A percentile compares a stretch with the other conserved stretches of the same genome.
Conservation (phyloP, 2,888 invertebrate genomes). For the Eupeodes latifasciatus region DNA sequence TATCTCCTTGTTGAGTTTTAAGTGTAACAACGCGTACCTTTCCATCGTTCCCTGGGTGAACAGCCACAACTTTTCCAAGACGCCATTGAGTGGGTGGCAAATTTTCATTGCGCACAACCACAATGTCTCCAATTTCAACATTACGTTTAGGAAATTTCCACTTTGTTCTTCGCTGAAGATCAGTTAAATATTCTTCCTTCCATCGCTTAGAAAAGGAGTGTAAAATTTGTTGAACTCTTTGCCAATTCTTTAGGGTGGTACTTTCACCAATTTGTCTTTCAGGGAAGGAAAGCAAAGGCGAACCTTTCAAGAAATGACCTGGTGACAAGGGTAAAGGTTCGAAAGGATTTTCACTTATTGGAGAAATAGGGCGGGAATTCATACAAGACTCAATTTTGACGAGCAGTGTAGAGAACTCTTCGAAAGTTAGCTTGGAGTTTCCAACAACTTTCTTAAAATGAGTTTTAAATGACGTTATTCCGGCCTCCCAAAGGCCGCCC, state of each 20-base stretch:
- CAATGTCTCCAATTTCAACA: neutral
- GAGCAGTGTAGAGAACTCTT: slow-evolving; percentile 22
- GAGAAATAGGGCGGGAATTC: slow-evolving; percentile 8
- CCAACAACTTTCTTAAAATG: slow-evolving; percentile 27
- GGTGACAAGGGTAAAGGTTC: neutral
- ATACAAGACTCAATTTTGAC: slow-evolving; percentile 25
- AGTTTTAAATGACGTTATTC: slow-evolving; percentile 15
- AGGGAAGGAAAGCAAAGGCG: slow-evolving; percentile 22
- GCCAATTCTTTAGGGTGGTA: slow-evolving; percentile 17
- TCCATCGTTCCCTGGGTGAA: slow-evolving; percentile 30
- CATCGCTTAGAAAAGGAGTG: slow-evolving; percentile 22
- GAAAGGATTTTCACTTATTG: neutral
- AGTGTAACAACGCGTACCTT: slow-evolving; percentile 7
- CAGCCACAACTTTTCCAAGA: neutral
- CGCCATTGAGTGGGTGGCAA: slow-evolving; percentile 29
- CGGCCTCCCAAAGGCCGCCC: slow-evolving; percentile 24
- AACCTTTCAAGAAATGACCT: slow-evolving; percentile 32
- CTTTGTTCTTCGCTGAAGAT: slow-evolving; percentile 37
- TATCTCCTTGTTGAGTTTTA: slow-evolving; percentile 16
- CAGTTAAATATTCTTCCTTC: slow-evolving; percentile 19
- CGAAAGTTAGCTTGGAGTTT: slow-evolving; percentile 21
- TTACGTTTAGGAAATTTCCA: slow-evolving; percentile 30
- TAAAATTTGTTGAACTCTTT: slow-evolving; percentile 10
- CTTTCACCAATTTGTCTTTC: neutral
- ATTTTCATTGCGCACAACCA: slow-evolving; percentile 27